phyloP scores from a whole-genome alignment of 2,888 invertebrate species.

The Cheilosia grossa region DNA sequence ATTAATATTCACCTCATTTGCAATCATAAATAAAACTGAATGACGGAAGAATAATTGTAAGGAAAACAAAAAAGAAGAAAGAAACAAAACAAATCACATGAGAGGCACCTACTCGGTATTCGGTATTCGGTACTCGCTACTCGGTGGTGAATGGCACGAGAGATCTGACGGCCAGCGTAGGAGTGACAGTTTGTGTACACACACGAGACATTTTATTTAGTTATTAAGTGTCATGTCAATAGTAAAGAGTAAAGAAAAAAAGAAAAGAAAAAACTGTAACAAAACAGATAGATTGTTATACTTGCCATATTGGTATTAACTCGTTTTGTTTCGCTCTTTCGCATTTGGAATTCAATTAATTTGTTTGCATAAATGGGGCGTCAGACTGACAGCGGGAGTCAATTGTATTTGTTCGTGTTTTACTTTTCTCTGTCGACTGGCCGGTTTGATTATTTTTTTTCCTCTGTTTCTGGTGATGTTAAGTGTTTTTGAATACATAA shows the following conservation, averaged over 20 bases:
- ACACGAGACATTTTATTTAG: constrained; percentile 66
- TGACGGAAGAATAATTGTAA: constrained; percentile 15
- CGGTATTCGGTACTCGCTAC: neutral
- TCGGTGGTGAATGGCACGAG: constrained; percentile 1
- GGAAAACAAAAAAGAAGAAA: neutral
- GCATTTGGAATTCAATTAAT: constrained; percentile 43
- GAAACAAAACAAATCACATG: constrained; percentile 2
- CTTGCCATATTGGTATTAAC: constrained; percentile 66
- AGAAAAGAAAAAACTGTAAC: constrained; percentile 28
- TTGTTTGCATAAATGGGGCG: constrained; percentile 62
- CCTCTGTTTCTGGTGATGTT: constrained; percentile 25
- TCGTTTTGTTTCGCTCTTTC: constrained; percentile 27
- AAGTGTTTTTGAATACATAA: constrained; percentile 46
- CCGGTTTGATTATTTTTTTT: constrained; percentile 19
- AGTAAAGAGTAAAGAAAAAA: constrained; percentile 5
- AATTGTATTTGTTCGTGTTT: constrained; percentile 35
- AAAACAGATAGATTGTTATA: constrained; percentile 57
- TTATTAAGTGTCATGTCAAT: constrained; percentile 72
- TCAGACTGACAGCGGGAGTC: constrained; percentile 55
- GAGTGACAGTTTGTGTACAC: constrained; percentile 32
- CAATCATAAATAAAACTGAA: constrained; percentile 38
- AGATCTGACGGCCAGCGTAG: constrained; percentile 21
- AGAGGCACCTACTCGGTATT: neutral
- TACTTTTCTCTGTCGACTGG: neutral
- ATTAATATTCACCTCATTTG: constrained; percentile 71